Base-by-base conservation (phyloP, 2,888 invertebrate genomes). In the Dastarcus helophoroides region DNA sequence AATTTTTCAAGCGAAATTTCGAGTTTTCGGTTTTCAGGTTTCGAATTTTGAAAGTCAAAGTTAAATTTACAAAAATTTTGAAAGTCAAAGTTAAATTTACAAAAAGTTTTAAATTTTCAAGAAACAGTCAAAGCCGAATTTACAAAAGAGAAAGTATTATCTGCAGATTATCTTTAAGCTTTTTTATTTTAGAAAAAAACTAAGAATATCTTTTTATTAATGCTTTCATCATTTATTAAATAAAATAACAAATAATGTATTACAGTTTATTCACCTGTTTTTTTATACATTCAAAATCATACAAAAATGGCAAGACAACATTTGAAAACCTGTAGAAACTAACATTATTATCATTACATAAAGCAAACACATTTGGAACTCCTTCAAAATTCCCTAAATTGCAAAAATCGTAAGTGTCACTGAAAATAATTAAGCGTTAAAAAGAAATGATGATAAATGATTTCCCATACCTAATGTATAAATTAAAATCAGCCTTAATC, bases 241-340 rank as follows among this genome's bases (percentile, higher is more conserved):
- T n/a, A n/a, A n/a, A n/a, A n/a, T n/a, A 17, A 17, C 6, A 17
- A 7, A 6, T 7, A 17, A 17, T 17, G 6, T 17, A n/a, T 17
- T 17, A 17, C 6, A 7, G 19, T 17, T 17, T 17, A 7, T 7
- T 17, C n/a, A 17, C 6, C 26, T 8, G n/a, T 9, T 23, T 7
- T 11, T 21, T 31, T 26, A 6, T 10, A 7, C 17, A 10, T 9
- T n/a, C n/a, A n/a, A n/a, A n/a, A n/a, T n/a, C n/a, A 22, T 24
- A 33, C 28, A 40, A 35, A 37, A 29, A 22, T 6, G 51, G 51
- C 28, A 52, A 26, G 35, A 39, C 28, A 19, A 51, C 41, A 33
- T 35, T 33, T 17, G 33, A 35, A 29, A 50, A 38, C 31, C 31
- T 45, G 35, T 45, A 52, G 42, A 49, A 48, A 5, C 48, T 38